A percentile compares a stretch with the other conserved stretches of the same genome.
phyloP scores from a whole-genome alignment of 2,797 vertebrate species.

The Onychomys arenicola region DNA sequence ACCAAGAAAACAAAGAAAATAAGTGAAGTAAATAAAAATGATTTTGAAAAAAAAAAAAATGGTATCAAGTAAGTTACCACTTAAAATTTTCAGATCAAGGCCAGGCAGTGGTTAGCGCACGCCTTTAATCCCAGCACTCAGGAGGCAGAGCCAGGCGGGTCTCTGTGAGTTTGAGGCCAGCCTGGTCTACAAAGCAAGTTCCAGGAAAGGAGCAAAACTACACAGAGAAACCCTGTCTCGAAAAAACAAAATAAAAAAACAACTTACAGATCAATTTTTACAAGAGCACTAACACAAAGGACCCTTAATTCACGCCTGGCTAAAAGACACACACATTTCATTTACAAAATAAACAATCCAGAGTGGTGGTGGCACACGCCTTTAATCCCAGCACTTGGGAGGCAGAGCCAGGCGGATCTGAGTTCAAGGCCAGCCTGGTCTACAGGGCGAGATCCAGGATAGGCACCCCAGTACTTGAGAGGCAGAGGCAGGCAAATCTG shows the following conservation, averaged over 20 bases:
- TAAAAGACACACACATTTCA: conserved; percentile 8
- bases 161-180: too few species aligned
- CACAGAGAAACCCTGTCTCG: too few species aligned
- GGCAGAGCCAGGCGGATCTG: too few species aligned
- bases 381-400: too few species aligned
- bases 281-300: conserved; percentile 27
- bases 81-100: neutral
- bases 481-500: neutral
- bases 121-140: too few species aligned
- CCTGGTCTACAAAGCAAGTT: too few species aligned
- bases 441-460: too few species aligned
- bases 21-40: neutral
- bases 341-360: conserved; percentile 25
- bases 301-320: neutral
- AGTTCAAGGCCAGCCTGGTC: too few species aligned
- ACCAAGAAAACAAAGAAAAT: neutral
- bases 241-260: too few species aligned
- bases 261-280: conserved; percentile 24
- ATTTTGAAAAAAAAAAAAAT: neutral
- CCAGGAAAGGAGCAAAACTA: too few species aligned
- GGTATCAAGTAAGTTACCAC: neutral
- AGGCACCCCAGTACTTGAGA: neutral
- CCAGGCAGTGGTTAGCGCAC: too few species aligned
- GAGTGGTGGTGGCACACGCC: neutral
- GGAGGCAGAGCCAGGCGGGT: too few species aligned